Conservation (phyloP, 2,797 vertebrate genomes). For the Neostethus bicornis region DNA sequence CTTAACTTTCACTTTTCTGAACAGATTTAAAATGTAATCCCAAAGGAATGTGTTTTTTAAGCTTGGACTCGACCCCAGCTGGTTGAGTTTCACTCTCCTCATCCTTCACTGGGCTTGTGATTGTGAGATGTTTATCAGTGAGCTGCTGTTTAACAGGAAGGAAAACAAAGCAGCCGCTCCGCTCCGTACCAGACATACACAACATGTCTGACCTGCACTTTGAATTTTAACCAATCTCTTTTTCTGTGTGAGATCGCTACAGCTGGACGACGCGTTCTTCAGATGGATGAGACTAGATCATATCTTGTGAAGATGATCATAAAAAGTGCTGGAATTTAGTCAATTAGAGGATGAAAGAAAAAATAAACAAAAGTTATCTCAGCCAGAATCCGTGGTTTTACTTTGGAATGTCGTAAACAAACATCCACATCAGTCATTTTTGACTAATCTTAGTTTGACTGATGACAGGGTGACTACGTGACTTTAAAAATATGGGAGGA, state of each 20-base stretch:
- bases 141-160: constrained; percentile 50
- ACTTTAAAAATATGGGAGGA: too few relatives aligned
- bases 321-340: background rate
- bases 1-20: background rate
- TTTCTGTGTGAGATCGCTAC: background rate
- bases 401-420: background rate
- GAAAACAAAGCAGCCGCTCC: constrained; percentile 30
- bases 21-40: background rate
- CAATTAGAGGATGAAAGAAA: background rate
- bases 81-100: background rate
- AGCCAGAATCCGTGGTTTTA: background rate
- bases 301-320: background rate
- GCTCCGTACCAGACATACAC: constrained; percentile 37
- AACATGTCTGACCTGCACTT: background rate
- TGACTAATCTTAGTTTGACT: background rate
- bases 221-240: background rate
- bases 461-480: too few relatives aligned
- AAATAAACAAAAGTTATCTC: background rate
- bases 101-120: background rate
- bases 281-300: too few relatives aligned
- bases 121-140: constrained; percentile 43
- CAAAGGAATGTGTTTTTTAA: too few relatives aligned
- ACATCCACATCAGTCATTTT: background rate
- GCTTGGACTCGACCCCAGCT: constrained; percentile 10
- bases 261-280: background rate